Base-by-base conservation (phyloP, 2,797 vertebrate species). In the Anguilla anguilla region DNA sequence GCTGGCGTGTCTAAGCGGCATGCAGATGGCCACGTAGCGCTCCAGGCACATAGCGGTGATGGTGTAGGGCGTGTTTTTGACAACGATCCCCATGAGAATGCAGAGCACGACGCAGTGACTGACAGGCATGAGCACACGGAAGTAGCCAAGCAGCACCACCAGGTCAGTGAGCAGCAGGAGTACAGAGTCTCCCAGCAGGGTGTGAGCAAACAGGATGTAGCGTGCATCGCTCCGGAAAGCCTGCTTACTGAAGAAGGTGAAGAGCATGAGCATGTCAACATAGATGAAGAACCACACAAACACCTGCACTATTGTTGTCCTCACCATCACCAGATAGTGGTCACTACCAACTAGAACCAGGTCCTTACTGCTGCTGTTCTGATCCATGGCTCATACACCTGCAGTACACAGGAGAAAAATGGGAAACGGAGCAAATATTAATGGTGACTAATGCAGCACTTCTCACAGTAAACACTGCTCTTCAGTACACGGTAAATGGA, bases 171-270 rank as follows among this genome's bases (percentile, higher is more conserved):
- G 51, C 7, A 53, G 11, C 51, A 53, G 51, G 51, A 53, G 51
- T 53, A 53, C 11, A 53, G 92, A 85, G 28, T 93, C 91, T 4
- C 88, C 83, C 15, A 91, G 6, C n/a, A 93, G 89, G 35, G 90
- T 91, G 46, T 93, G 90, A 11, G 90, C 92, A 11, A 93, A 93
- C 83, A 93, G n/a, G 25, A 93, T 90, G 83, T 93, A 93, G 35
- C 92, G 90, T 1, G 91, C 88, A 51, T 93, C 90, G 22, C 79
- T 87, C 64, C 87, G 88, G 83, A 93, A 91, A 13, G 84, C 51
- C 82, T 90, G 87, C 64, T 91, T 53, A 53, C 51, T 9, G 51
- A 53, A 53, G 51, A 53, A 53, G 51, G 51, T 53, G 51, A 13
- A 53, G 51, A 53, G 51, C 51, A 53, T 53, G 51, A 53, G 2